Evolutionary conservation across 2,888 invertebrate genomes (phyloP), one percentile per base, ranked within the genome.

Genomic region (Coenonympha glycerion): DNA sequence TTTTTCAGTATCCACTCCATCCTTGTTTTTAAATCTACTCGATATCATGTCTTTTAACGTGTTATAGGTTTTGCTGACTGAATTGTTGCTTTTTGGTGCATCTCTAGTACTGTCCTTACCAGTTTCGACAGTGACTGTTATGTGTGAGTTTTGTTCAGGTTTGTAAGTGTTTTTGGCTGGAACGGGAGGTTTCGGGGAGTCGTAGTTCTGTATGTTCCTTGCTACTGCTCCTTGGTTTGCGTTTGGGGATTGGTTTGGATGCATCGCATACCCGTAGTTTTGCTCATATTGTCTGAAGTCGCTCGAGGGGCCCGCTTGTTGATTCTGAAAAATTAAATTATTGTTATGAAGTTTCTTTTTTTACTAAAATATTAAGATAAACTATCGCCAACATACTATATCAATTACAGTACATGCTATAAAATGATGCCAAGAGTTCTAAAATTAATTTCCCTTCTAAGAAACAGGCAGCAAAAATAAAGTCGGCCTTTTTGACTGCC

Each of bases 31-130:
- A 73, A 94, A 94, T 65, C 92, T 90, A 72, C 92, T 93, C 16
- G 93, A 93, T 68, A 94, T 93, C 89, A 94, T 92, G 66, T 94
- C 94, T 85, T 93, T 94, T 55, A 94, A 89, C 3, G 94, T 93
- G 71, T 94, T 92, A 68, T 94, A 94, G 0, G 94, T 94, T 77
- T 93, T 92, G 37, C 92, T 91, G 52, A 93, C 90, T n/a, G 92
- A 90, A 71, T 92, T 91, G 39, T 87, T 81, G 48, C 83, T 88
- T 71, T 90, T 89, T 0, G 84, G 88, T 1, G 88, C 84, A 61
- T 90, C 90, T 66, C 86, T 85, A 11, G 86, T 87, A 30, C 76
- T 87, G 47, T 90, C 90, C 68, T 90, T 91, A 2, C 84, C 88
- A 18, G 88, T 87, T 76, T 91, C 91, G 3, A 90, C 90, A 9